phyloP scores from a whole-genome alignment of 2,797 vertebrate genomes.

The Lindbergichthys nudifrons region DNA sequence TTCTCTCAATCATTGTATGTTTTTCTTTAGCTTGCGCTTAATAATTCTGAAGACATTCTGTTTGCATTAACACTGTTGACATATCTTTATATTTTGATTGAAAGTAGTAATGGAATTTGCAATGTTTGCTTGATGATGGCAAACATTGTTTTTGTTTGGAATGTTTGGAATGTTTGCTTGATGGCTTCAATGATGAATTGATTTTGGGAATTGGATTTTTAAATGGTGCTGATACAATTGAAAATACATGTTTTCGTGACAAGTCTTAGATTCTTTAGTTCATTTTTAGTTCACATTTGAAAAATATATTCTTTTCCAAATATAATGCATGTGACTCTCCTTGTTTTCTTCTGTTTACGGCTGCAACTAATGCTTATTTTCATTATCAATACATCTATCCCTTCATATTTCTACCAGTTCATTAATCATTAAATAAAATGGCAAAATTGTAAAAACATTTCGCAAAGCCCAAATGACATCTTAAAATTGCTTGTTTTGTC shows the following conservation, averaged over 20 bases:
- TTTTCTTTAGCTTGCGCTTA: background rate
- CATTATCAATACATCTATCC: background rate
- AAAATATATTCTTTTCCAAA: background rate
- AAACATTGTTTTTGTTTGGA: too few relatives aligned
- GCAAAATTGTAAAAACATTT: background rate
- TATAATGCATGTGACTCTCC: background rate
- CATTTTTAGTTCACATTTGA: background rate
- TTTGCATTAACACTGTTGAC: conserved; percentile 13
- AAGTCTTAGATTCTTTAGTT: conserved; percentile 1
- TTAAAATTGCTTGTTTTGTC: background rate
- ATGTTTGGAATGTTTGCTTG: conserved; percentile 2
- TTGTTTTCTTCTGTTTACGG: background rate
- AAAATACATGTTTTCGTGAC: background rate
- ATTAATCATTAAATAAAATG: background rate
- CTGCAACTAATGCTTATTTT: background rate
- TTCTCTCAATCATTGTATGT: conserved; percentile 7
- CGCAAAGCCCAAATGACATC: background rate
- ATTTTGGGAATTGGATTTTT: background rate
- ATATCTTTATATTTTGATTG: background rate
- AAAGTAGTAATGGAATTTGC: background rate
- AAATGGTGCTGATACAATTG: background rate
- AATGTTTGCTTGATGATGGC: background rate
- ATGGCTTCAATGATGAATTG: background rate
- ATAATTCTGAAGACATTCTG: background rate
- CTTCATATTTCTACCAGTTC: background rate